These are phyloP conservation scores for Drosophila nr. medialis DNA, from an alignment of 2,888 invertebrate species.

Conservation along the genomic window DNA sequence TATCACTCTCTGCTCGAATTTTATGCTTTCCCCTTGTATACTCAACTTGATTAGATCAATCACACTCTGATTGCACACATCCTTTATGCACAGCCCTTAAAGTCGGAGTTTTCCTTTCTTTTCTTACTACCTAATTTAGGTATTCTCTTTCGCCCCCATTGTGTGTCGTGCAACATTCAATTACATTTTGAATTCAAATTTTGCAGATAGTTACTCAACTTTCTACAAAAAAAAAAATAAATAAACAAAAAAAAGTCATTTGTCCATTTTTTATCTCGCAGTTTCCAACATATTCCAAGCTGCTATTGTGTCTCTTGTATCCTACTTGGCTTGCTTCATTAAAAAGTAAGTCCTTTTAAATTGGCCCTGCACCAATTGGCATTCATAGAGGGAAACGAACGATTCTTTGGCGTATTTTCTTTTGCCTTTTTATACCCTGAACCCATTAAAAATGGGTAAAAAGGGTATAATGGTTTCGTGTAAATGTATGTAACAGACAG, in stretches of 20 bases:
- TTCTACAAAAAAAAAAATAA: neutral
- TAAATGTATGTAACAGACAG: too few species aligned
- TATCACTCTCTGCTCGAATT: slow-evolving; percentile 2
- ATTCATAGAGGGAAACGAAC: slow-evolving; percentile 56
- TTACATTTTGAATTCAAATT: slow-evolving; percentile 41
- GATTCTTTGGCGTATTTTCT: slow-evolving; percentile 18
- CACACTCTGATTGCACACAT: neutral
- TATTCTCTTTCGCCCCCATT: slow-evolving; percentile 57
- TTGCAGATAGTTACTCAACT: slow-evolving; percentile 47
- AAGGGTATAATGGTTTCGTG: too few species aligned
- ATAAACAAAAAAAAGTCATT: neutral
- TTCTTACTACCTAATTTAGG: slow-evolving; percentile 23
- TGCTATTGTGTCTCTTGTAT: slow-evolving; percentile 47
- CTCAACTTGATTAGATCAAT: slow-evolving; percentile 28
- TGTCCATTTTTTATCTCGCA: neutral
- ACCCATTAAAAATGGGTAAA: neutral
- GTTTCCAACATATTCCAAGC: slow-evolving; percentile 8
- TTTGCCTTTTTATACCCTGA: slow-evolving; percentile 5
- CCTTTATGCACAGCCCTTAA: slow-evolving; percentile 6
- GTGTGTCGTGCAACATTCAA: slow-evolving; percentile 58
- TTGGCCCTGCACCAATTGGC: slow-evolving; percentile 66
- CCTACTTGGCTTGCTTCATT: slow-evolving; percentile 65
- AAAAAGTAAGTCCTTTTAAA: slow-evolving; percentile 78
- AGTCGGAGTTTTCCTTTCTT: neutral
- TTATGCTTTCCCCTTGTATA: neutral